phyloP scores from a whole-genome alignment of 2,888 invertebrate species.

The Nudaria mundana region DNA sequence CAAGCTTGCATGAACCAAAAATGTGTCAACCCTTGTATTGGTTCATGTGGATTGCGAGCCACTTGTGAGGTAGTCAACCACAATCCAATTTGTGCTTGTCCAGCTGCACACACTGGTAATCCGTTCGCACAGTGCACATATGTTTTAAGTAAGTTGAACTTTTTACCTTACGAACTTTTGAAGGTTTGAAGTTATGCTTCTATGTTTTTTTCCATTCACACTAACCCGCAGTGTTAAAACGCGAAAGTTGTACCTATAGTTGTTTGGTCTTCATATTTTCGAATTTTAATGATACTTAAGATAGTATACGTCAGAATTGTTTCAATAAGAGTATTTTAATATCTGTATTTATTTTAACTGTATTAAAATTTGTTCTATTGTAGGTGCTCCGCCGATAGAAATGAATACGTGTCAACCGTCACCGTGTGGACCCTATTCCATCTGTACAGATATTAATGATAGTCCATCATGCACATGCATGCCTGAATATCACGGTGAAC shows the following conservation, averaged over 20 bases:
- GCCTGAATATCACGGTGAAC: slow-evolving; percentile 84
- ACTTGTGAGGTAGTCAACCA: slow-evolving; percentile 86
- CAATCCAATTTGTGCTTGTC: slow-evolving; percentile 87
- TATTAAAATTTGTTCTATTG: slow-evolving; percentile 22
- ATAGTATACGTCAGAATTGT: too few species aligned
- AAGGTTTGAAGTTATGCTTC: too few species aligned
- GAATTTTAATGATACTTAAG: too few species aligned
- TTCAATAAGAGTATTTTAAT: too few species aligned
- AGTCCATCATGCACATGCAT: slow-evolving; percentile 88
- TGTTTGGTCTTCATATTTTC: too few species aligned
- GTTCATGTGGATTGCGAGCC: slow-evolving; percentile 84
- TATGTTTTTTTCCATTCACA: too few species aligned
- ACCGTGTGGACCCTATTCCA: slow-evolving; percentile 90
- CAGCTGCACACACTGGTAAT: slow-evolving; percentile 84
- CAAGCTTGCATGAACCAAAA: slow-evolving; percentile 86
- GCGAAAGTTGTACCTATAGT: too few species aligned
- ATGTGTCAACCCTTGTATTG: slow-evolving; percentile 87
- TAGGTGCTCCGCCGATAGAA: slow-evolving; percentile 47
- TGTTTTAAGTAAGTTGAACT: slow-evolving; percentile 57
- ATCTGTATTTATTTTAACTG: too few species aligned
- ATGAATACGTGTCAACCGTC: slow-evolving; percentile 88
- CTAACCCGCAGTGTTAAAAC: too few species aligned
- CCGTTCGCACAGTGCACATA: slow-evolving; percentile 81
- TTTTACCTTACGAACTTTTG: too few species aligned
- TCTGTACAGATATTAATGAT: slow-evolving; percentile 85